phyloP scores from a whole-genome alignment of 1,140 invertebrate species.

The Lepidostoma basale region DNA sequence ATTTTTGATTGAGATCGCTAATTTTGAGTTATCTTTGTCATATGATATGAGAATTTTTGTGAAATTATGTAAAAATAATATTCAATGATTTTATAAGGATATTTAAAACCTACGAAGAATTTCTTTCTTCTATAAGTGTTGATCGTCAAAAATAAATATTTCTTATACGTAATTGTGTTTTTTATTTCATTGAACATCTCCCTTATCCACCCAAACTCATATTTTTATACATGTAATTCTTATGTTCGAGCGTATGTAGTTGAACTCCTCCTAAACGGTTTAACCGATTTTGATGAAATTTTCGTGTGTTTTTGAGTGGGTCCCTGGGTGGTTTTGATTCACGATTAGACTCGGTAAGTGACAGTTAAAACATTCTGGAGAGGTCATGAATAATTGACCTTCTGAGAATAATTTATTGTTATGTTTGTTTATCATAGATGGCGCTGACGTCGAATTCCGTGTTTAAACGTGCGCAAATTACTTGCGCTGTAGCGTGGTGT shows the following conservation, averaged over 20 bases:
- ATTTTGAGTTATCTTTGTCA: too few relatives aligned
- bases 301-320: not conserved
- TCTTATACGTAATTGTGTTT: slow-evolving; percentile 32
- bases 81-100: not conserved
- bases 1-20: not conserved
- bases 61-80: not conserved
- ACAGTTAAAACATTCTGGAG: too few relatives aligned
- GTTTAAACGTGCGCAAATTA: too few relatives aligned
- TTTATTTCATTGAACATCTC: not conserved
- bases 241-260: not conserved
- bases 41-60: too few relatives aligned
- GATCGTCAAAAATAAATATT: slow-evolving; percentile 38
- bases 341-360: not conserved
- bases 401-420: too few relatives aligned
- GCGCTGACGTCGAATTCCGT: too few relatives aligned
- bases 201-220: not conserved
- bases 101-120: slow-evolving; percentile 18
- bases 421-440: too few relatives aligned
- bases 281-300: not conserved
- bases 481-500: too few relatives aligned
- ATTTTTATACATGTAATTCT: not conserved
- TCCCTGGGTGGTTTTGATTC: too few relatives aligned
- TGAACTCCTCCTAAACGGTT: not conserved
- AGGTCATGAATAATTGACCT: too few relatives aligned
- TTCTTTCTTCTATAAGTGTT: slow-evolving; percentile 40